These are phyloP conservation scores for Epizoanthus rinbou DNA, from an alignment of 92 coral and sea anemone species.

Conservation along the genomic window DNA sequence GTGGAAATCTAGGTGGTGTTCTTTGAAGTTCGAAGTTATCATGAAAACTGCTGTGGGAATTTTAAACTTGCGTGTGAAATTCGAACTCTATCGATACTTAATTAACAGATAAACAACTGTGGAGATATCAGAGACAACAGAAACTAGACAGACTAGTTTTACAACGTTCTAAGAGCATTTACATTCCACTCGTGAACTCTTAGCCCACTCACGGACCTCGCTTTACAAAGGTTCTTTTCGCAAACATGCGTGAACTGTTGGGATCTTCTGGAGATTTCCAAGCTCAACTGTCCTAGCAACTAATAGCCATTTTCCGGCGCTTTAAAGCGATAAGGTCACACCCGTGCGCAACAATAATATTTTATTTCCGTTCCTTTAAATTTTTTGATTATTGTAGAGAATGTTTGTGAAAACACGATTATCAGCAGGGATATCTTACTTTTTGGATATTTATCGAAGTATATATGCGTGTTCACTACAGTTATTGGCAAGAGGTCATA, in stretches of 20 bases:
- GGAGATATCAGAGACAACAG: neutral
- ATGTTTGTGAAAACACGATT: slow-evolving; percentile 6
- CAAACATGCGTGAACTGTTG: neutral
- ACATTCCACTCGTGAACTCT: neutral
- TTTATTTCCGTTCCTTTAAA: slow-evolving; percentile 10
- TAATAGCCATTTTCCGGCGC: neutral
- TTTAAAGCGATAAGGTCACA: slow-evolving; percentile 34
- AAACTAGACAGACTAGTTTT: neutral
- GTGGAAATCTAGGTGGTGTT: too few relatives aligned
- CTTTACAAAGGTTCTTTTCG: neutral
- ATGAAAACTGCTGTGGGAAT: neutral
- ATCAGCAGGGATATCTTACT: neutral
- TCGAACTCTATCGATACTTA: neutral
- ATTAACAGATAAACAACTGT: neutral
- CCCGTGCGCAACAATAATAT: slow-evolving; percentile 31
- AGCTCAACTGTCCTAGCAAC: neutral
- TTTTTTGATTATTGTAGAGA: neutral
- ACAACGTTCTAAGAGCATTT: neutral
- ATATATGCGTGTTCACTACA: neutral
- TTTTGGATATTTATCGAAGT: neutral
- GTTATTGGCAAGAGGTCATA: neutral
- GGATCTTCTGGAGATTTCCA: slow-evolving; percentile 30
- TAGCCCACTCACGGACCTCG: neutral
- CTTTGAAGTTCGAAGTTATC: neutral
- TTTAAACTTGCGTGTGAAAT: neutral